A percentile compares a stretch with the other conserved stretches of the same genome.
phyloP scores from a whole-genome alignment of 2,113 vertebrate genomes.

The Ibidorhyncha struthersii region DNA sequence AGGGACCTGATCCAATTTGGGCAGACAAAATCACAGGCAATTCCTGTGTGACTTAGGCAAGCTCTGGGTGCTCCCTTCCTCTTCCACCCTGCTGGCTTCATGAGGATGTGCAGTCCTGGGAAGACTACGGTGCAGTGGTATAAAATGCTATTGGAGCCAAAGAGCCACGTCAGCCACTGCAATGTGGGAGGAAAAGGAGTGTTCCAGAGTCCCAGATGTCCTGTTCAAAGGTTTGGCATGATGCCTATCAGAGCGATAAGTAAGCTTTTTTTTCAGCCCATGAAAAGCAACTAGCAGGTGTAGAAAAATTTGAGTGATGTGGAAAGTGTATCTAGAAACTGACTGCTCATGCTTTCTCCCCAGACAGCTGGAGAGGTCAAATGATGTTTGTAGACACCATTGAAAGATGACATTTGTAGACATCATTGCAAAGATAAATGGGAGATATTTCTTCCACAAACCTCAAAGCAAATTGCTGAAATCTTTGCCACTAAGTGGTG shows the following conservation, averaged over 20 bases:
- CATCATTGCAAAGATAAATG: background rate
- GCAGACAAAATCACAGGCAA: background rate
- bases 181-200: background rate
- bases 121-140: background rate
- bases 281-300: background rate
- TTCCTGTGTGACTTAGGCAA: rapidly evolving
- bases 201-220: too few species aligned
- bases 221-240: background rate
- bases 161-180: background rate
- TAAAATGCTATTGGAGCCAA: background rate
- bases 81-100: background rate
- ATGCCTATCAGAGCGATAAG: background rate
- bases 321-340: background rate
- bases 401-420: background rate
- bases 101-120: rapidly evolving
- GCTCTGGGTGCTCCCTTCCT: background rate
- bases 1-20: background rate
- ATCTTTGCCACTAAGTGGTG: background rate
- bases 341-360: background rate
- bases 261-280: background rate
- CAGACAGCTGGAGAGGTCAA: background rate
- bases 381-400: background rate
- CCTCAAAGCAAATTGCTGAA: background rate
- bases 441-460: background rate
- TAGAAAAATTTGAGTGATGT: background rate